Conservation (phyloP, 2,888 invertebrate genomes). For the Dasysyrphus tricinctus region DNA sequence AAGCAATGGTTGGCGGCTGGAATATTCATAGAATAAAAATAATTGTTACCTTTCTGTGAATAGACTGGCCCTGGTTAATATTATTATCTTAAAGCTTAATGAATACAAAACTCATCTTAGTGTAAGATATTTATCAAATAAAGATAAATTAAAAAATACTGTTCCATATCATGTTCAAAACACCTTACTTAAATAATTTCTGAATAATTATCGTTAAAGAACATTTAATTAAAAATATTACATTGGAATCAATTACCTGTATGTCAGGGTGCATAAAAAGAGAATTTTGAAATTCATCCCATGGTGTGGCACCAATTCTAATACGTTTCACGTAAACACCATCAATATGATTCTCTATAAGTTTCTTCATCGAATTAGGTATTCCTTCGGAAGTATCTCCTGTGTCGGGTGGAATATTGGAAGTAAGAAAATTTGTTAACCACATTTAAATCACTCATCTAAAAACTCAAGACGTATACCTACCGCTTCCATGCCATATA, state of each 20-base stretch:
- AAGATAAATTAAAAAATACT: no score
- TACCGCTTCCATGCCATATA: slow-evolving; percentile 98
- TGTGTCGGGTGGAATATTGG: slow-evolving; percentile 79
- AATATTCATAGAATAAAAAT: no score
- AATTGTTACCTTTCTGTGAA: no score
- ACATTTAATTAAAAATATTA: no score
- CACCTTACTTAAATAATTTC: no score
- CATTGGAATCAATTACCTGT: slow-evolving; percentile 83
- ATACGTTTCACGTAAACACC: slow-evolving; percentile 93
- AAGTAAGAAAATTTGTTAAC: background rate
- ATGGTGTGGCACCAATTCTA: slow-evolving; percentile 87
- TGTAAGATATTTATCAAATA: no score
- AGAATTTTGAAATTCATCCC: slow-evolving; percentile 90
- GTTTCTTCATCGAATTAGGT: slow-evolving; percentile 85
- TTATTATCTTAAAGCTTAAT: no score
- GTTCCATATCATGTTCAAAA: no score
- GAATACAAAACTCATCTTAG: no score
- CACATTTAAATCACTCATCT: slow-evolving; percentile 22
- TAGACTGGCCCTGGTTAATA: no score
- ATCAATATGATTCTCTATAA: slow-evolving; percentile 88
- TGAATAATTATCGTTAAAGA: background rate
- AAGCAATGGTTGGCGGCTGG: no score
- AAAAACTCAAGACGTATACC: slow-evolving; percentile 70
- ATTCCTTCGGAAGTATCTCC: slow-evolving; percentile 90
- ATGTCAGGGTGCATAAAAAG: slow-evolving; percentile 90